phyloP scores from a whole-genome alignment of 2,797 vertebrate genomes.

The Mionectes olivaceus region DNA sequence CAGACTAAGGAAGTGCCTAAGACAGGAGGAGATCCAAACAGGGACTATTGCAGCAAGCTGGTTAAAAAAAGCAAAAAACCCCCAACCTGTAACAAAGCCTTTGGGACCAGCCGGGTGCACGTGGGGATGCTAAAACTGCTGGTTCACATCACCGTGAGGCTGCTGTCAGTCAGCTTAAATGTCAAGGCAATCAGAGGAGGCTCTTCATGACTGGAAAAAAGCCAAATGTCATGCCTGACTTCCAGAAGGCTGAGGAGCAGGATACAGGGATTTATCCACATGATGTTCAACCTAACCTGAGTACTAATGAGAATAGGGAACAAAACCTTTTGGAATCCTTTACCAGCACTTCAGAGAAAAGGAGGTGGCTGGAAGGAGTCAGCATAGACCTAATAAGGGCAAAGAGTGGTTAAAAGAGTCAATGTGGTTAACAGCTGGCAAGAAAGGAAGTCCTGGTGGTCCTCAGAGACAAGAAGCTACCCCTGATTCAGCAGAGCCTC shows the following conservation, averaged over 20 bases:
- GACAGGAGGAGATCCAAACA: not conserved
- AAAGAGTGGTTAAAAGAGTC: not conserved
- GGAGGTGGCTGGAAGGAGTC: not conserved
- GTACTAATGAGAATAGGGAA: not conserved
- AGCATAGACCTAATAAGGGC: not conserved
- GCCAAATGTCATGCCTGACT: not conserved
- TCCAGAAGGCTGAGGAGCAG: not conserved
- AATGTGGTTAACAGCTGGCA: not conserved
- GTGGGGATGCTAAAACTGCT: not conserved
- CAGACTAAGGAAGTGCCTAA: not conserved
- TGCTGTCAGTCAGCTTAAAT: not conserved
- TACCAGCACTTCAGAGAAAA: not conserved
- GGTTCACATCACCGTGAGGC: not conserved
- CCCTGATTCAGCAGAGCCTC: not conserved
- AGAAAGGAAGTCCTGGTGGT: not conserved
- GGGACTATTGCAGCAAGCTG: not conserved
- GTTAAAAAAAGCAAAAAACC: rapidly evolving
- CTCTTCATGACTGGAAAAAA: not conserved
- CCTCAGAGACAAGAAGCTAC: not conserved
- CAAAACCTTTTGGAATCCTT: not conserved
- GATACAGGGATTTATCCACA: not conserved
- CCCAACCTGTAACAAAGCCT: rapidly evolving
- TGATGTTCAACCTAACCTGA: not conserved
- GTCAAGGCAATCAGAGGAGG: conserved; percentile 8
- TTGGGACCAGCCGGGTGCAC: not conserved